phyloP scores from a whole-genome alignment of 2,888 invertebrate genomes.

The Ornithoptera alexandrae region DNA sequence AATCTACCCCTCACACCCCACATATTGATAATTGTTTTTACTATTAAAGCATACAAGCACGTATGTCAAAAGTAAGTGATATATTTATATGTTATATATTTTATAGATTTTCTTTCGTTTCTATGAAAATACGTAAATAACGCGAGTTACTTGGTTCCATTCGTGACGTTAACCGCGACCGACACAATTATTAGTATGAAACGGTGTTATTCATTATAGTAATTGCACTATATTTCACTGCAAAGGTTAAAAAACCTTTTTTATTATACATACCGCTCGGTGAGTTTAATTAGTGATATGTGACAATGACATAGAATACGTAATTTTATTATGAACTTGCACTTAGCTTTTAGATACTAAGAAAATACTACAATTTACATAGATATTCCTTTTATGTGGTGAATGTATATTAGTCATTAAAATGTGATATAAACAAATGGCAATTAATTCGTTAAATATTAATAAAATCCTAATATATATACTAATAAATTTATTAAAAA shows the following conservation, averaged over 20 bases:
- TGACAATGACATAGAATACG: slow-evolving; percentile 13
- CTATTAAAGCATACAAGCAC: too few species aligned
- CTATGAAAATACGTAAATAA: not conserved
- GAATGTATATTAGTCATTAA: not conserved
- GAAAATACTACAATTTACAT: not conserved
- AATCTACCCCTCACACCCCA: too few species aligned
- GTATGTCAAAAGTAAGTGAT: too few species aligned
- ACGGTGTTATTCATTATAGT: slow-evolving; percentile 15
- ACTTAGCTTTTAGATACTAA: not conserved
- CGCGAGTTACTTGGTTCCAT: not conserved
- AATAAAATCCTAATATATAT: too few species aligned
- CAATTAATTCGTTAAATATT: too few species aligned
- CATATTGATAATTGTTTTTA: too few species aligned
- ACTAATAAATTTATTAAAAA: too few species aligned
- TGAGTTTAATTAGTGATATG: slow-evolving; percentile 6
- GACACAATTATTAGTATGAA: slow-evolving; percentile 3
- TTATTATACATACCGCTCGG: slow-evolving; percentile 4
- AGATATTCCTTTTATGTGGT: not conserved
- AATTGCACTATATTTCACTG: slow-evolving; percentile 16
- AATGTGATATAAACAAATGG: too few species aligned
- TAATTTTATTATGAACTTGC: not conserved
- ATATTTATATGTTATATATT: not conserved
- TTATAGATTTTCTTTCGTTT: not conserved
- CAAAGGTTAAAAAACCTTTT: slow-evolving; percentile 22
- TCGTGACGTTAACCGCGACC: slow-evolving; percentile 7